These are phyloP conservation scores for Phrynosoma blainvillii DNA, from an alignment of 2,113 vertebrate genomes.

Conservation along the genomic window DNA sequence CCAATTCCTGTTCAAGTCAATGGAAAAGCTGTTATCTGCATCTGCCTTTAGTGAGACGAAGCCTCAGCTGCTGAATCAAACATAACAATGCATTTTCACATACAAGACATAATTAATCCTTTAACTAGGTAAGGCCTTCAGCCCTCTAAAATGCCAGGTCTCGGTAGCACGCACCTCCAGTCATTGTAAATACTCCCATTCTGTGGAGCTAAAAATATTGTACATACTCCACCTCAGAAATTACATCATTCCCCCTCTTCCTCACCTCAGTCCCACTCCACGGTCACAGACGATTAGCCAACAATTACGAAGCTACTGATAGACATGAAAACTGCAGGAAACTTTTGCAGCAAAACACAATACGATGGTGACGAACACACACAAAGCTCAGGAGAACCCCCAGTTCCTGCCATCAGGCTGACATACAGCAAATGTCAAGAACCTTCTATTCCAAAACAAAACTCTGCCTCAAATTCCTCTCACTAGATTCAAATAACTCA, in stretches of 20 bases:
- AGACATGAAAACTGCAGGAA: constrained; percentile 58
- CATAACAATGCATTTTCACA: constrained; percentile 46
- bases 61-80: accelerated
- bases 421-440: constrained; percentile 46
- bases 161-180: constrained; percentile 17
- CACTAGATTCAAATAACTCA: constrained; percentile 15
- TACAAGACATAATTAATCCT: constrained; percentile 21
- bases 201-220: constrained; percentile 1
- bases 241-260: constrained; percentile 44
- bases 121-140: neutral
- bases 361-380: neutral
- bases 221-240: neutral
- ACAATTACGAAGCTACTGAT: constrained; percentile 25
- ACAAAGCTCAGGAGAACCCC: constrained; percentile 52
- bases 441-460: neutral
- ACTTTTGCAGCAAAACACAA: constrained; percentile 55
- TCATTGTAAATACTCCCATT: neutral
- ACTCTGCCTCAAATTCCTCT: neutral
- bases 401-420: constrained; percentile 35
- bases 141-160: constrained; percentile 39
- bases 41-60: constrained; percentile 2
- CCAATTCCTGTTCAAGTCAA: neutral
- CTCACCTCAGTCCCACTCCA: constrained; percentile 37
- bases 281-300: constrained; percentile 56
- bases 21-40: neutral